phyloP scores from a whole-genome alignment of 2,113 vertebrate genomes.

The Xyrauchen texanus region DNA sequence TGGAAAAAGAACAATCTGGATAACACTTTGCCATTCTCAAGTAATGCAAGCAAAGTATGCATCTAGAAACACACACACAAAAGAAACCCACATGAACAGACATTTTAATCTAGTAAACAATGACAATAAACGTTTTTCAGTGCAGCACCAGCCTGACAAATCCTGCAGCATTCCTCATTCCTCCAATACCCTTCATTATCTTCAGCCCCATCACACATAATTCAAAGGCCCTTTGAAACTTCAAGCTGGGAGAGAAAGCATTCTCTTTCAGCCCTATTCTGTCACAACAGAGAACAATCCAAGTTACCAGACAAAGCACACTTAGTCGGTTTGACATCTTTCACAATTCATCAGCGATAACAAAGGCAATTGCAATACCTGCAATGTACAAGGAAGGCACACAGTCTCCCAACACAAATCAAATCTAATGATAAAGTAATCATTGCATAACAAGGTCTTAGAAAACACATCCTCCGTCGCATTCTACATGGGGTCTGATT shows the following conservation, averaged over 20 bases:
- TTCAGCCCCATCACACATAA: slow-evolving; percentile 54
- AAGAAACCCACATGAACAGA: slow-evolving; percentile 4
- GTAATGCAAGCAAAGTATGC: not conserved
- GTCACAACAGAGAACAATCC: slow-evolving; percentile 56
- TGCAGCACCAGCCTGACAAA: slow-evolving; percentile 38
- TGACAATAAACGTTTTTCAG: slow-evolving; percentile 45
- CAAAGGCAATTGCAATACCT: slow-evolving; percentile 51
- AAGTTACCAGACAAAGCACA: slow-evolving; percentile 39
- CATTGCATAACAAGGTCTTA: slow-evolving; percentile 29
- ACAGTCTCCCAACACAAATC: not conserved
- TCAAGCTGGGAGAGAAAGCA: slow-evolving; percentile 49
- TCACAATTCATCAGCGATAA: slow-evolving; percentile 53
- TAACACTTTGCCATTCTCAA: slow-evolving; percentile 5
- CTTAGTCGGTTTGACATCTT: slow-evolving; percentile 53
- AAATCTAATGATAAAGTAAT: slow-evolving; percentile 16
- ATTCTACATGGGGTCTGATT: not conserved
- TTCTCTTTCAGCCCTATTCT: slow-evolving; percentile 58
- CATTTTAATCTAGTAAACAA: slow-evolving; percentile 44
- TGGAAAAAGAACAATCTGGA: not conserved
- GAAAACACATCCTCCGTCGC: slow-evolving; percentile 27
- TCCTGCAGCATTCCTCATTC: slow-evolving; percentile 41
- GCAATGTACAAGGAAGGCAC: slow-evolving; percentile 26
- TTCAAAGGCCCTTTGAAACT: slow-evolving; percentile 57
- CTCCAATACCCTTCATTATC: slow-evolving; percentile 57
- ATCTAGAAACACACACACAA: slow-evolving; percentile 2